Percentiles rank a stretch among this genome's conserved stretches.
These are phyloP conservation scores for Arctia plantaginis DNA, from an alignment of 2,888 invertebrate species.

Conservation along the genomic window DNA sequence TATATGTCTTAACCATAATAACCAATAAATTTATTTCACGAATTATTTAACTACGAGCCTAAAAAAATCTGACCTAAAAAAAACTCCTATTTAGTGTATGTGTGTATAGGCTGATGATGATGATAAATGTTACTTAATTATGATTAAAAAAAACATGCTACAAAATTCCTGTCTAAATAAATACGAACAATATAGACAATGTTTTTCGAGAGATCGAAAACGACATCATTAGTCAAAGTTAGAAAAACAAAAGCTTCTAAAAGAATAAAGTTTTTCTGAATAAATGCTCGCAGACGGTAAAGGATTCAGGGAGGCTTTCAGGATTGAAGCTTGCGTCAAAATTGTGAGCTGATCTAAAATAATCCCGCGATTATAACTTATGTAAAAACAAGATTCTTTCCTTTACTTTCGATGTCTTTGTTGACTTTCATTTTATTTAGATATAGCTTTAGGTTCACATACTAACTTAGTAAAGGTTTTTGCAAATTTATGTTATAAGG, in stretches of 20 bases:
- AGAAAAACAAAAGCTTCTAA: conserved; percentile 23
- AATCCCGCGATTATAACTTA: conserved; percentile 47
- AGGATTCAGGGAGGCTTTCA: conserved; percentile 39
- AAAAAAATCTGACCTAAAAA: too few species aligned
- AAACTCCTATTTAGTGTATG: too few species aligned
- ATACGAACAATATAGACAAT: neutral
- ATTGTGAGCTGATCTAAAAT: conserved; percentile 50
- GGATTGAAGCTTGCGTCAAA: conserved; percentile 47
- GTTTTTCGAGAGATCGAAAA: conserved; percentile 17
- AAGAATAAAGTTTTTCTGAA: conserved; percentile 34
- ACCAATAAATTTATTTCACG: too few species aligned
- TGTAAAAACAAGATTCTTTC: conserved; percentile 44
- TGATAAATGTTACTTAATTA: neutral
- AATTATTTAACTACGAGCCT: too few species aligned
- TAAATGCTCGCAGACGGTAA: conserved; percentile 28
- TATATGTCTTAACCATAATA: too few species aligned
- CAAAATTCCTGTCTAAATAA: neutral
- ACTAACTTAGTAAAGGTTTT: conserved; percentile 19
- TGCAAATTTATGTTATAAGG: conserved; percentile 31
- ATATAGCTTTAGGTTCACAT: conserved; percentile 19
- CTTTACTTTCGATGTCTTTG: conserved; percentile 24
- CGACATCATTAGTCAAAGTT: conserved; percentile 26
- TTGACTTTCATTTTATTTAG: conserved; percentile 19
- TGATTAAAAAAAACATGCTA: neutral
- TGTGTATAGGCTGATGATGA: too few species aligned